phyloP scores from a whole-genome alignment of 2,113 vertebrate species.

The Irena cyanogastra region DNA sequence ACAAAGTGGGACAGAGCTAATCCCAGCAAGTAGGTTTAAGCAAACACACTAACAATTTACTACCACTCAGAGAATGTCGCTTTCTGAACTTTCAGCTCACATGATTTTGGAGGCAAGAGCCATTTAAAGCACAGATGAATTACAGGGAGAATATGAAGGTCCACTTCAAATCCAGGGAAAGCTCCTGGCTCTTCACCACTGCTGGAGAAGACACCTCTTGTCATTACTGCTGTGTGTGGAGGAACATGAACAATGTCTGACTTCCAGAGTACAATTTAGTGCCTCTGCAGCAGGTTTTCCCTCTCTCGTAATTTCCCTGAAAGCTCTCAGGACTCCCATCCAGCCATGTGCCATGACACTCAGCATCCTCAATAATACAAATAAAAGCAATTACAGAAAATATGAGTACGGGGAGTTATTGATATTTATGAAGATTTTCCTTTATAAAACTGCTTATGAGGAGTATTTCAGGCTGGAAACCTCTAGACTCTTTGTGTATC shows the following conservation, averaged over 20 bases:
- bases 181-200: neutral
- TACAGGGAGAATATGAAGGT: neutral
- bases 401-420: neutral
- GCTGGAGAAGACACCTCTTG: neutral
- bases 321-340: neutral
- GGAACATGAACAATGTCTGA: neutral
- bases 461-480: neutral
- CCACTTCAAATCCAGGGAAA: neutral
- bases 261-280: neutral
- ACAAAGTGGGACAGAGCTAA: conserved; percentile 69
- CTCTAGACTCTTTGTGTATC: neutral
- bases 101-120: neutral
- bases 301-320: neutral
- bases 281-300: neutral
- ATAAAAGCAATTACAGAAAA: neutral
- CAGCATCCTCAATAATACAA: neutral
- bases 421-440: neutral
- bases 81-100: neutral
- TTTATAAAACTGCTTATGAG: neutral
- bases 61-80: neutral
- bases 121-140: neutral
- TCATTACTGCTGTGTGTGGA: neutral
- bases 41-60: conserved; percentile 64
- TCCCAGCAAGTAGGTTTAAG: conserved; percentile 71
- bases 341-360: neutral